Conservation (phyloP, 2,113 vertebrate species). For the Epinephelus lanceolatus region DNA sequence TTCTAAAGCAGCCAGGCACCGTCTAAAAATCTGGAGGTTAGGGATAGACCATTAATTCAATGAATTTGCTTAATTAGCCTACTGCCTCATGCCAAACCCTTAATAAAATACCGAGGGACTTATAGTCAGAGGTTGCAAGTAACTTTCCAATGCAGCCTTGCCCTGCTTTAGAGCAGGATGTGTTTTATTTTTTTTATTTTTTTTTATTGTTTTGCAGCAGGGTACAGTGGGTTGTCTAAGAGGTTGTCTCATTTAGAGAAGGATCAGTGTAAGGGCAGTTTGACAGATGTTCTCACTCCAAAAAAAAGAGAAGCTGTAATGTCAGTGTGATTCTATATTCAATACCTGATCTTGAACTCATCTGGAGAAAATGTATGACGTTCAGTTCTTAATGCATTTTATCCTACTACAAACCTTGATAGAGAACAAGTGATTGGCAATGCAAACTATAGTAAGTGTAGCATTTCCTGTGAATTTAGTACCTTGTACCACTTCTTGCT, state of each 20-base stretch:
- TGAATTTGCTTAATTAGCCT: conserved; percentile 70
- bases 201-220: neutral
- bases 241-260: conserved; percentile 30
- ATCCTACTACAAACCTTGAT: conserved; percentile 6
- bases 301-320: conserved; percentile 33
- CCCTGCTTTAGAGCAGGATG: conserved; percentile 41
- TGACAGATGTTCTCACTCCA: conserved; percentile 50
- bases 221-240: neutral
- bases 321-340: conserved; percentile 52
- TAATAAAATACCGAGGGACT: conserved; percentile 52
- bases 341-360: conserved; percentile 51
- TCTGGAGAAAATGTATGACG: conserved; percentile 5
- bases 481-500: neutral
- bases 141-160: conserved; percentile 38
- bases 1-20: conserved; percentile 54
- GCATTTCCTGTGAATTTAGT: neutral
- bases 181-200: conserved; percentile 7
- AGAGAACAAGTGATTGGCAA: neutral
- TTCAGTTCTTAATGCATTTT: conserved; percentile 14
- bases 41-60: conserved; percentile 61
- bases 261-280: conserved; percentile 32
- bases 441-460: neutral
- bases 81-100: conserved; percentile 53
- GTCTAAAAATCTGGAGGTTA: conserved; percentile 40
- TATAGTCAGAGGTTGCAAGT: conserved; percentile 41